phyloP scores from a whole-genome alignment of 2,797 vertebrate species.

The Neostethus bicornis region DNA sequence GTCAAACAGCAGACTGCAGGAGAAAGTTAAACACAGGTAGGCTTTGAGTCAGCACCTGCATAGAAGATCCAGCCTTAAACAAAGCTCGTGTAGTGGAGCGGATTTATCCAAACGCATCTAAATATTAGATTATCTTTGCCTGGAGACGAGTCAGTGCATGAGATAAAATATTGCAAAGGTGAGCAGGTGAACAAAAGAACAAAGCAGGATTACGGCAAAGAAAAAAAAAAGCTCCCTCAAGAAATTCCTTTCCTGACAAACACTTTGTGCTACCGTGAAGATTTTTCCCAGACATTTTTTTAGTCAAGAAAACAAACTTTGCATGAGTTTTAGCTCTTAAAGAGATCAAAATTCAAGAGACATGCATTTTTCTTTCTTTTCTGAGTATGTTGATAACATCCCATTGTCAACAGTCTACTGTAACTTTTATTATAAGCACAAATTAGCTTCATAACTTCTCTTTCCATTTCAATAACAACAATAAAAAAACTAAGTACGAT shows the following conservation, averaged over 20 bases:
- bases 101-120: conserved; percentile 13
- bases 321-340: conserved; percentile 23
- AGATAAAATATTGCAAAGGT: conserved; percentile 10
- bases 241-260: conserved; percentile 32
- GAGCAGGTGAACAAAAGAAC: neutral
- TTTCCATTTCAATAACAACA: neutral
- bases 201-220: neutral
- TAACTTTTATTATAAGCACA: neutral
- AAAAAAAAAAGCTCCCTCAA: neutral
- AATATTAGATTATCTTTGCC: conserved; percentile 38
- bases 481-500: too few species aligned
- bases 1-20: conserved; percentile 45
- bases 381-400: conserved; percentile 16
- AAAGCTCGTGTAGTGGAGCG: conserved; percentile 8
- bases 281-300: conserved; percentile 37
- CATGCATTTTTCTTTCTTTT: neutral
- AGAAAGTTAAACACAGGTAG: conserved; percentile 57
- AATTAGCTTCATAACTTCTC: neutral
- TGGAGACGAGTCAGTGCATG: conserved; percentile 12
- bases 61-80: conserved; percentile 35
- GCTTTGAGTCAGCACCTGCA: conserved; percentile 35
- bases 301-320: conserved; percentile 14
- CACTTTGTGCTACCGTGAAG: conserved; percentile 38
- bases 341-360: conserved; percentile 11
- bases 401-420: neutral